Base-by-base conservation (phyloP, 2,888 invertebrate species). In the Polydrusus tereticollis region DNA sequence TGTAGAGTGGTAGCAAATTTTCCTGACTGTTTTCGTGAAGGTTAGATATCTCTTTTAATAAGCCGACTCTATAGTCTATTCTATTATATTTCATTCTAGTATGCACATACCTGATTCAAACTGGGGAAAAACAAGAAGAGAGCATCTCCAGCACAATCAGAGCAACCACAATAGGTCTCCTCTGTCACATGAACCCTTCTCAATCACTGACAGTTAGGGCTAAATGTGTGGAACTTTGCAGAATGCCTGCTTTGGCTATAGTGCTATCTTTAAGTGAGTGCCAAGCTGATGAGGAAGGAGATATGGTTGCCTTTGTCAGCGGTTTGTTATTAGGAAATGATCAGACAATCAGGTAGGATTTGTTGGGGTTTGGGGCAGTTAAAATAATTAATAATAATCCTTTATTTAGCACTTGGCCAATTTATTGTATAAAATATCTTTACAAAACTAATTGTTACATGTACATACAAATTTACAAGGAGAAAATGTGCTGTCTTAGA, bases 1-100 rank as follows among this genome's bases (percentile, higher is more conserved):
- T 96, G 96, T 80, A 92, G 97, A 86, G 88, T 98, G 75, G 94
- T 98, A 1, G 96, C 97, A 0, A 98, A 98, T 84, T 94, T 95
- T 87, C 97, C 98, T 0, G 97, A 98, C 82, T 93, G 93, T 78
- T 95, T 97, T 83, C 90, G 92, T 81, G 97, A 98, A 89, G 93
- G 94, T 93, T 82, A 47, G 16, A 20, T 29, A 16, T 26, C 14
- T 41, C 23, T 23, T 58, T 33, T n/a, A 5, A 26, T n/a, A n/a
- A n/a, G n/a, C n/a, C n/a, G n/a, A n/a, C n/a, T n/a, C n/a, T n/a
- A n/a, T n/a, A n/a, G n/a, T n/a, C n/a, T n/a, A 1, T 50, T 5
- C n/a, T 50, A 14, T n/a, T 58, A 45, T 14, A 18, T 47, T 65
- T 36, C 43, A 29, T 66, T 50, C 20, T 80, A 93, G 96, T 97